These are phyloP conservation scores for Drosophila mimica DNA, from an alignment of 2,888 invertebrate genomes.

Conservation along the genomic window DNA sequence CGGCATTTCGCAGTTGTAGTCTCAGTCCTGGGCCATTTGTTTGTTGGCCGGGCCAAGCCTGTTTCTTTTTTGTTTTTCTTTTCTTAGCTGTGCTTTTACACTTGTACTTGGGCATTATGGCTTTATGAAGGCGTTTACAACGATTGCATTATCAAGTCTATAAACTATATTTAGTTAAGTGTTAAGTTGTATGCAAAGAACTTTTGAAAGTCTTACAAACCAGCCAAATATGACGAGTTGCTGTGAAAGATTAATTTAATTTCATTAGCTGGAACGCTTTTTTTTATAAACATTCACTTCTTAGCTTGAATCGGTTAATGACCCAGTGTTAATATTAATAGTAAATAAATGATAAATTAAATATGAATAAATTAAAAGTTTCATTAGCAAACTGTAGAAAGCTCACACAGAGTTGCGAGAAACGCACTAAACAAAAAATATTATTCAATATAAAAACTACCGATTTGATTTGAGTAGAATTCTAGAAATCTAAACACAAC, in stretches of 20 bases:
- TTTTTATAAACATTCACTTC: background rate
- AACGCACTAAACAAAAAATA: background rate
- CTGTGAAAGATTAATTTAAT: slow-evolving; percentile 4
- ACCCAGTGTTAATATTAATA: background rate
- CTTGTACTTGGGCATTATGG: slow-evolving; percentile 32
- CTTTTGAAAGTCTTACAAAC: background rate
- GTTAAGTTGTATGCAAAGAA: slow-evolving; percentile 8
- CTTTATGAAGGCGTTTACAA: slow-evolving; percentile 39
- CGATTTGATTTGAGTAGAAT: background rate
- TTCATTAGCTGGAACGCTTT: background rate
- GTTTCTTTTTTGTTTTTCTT: slow-evolving; percentile 62
- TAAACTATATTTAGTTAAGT: slow-evolving; percentile 21
- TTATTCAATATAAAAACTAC: background rate
- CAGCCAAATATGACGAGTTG: background rate
- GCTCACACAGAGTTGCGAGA: background rate
- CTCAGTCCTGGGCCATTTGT: slow-evolving; percentile 76
- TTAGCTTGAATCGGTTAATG: background rate
- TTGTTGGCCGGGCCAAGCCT: slow-evolving; percentile 74
- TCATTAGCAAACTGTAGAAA: background rate
- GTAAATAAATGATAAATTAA: background rate
- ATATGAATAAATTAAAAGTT: background rate
- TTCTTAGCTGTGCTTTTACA: slow-evolving; percentile 27
- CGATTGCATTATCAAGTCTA: slow-evolving; percentile 28
- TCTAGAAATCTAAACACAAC: background rate
- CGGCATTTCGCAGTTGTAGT: slow-evolving; percentile 27